Evolutionary conservation across 2,888 invertebrate genomes (phyloP).

Genomic region (Chrysotoxum bicinctum): DNA sequence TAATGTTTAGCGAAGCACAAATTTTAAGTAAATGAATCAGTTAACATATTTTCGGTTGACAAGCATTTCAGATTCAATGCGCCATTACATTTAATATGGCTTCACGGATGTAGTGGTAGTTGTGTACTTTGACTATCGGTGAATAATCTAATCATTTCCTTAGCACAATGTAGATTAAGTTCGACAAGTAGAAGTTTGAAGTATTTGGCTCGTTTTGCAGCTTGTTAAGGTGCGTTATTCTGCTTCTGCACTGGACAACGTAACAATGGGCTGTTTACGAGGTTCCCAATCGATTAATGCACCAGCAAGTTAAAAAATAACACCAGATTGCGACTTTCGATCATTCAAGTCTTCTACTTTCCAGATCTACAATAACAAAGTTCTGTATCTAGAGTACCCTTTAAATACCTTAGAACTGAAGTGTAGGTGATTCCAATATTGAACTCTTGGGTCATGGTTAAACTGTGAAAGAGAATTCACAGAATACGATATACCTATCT

Average conservation of each 20-base stretch:
- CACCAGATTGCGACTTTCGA: not conserved
- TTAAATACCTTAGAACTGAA: conserved; percentile 17
- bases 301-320: not conserved
- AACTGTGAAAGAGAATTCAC: too few species aligned
- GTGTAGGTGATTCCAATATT: conserved; percentile 15
- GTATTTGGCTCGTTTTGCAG: conserved; percentile 1
- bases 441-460: too few species aligned
- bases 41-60: conserved; percentile 9
- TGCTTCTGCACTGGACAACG: conserved; percentile 4
- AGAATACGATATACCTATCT: not conserved
- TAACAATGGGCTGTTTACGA: too few species aligned
- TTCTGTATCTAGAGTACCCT: conserved; percentile 14
- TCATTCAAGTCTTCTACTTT: not conserved
- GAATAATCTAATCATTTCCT: not conserved
- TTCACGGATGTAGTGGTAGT: conserved; percentile 12
- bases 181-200: not conserved
- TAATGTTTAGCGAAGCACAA: conserved; percentile 1
- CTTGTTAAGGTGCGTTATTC: not conserved
- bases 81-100: not conserved
- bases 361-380: not conserved
- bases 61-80: not conserved
- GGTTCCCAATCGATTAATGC: conserved; percentile 10
- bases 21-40: conserved; percentile 13
- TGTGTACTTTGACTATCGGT: conserved; percentile 12
- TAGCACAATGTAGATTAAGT: not conserved